phyloP scores from a whole-genome alignment of 2,113 vertebrate species.

The Brachyhypopomus gauderio region DNA sequence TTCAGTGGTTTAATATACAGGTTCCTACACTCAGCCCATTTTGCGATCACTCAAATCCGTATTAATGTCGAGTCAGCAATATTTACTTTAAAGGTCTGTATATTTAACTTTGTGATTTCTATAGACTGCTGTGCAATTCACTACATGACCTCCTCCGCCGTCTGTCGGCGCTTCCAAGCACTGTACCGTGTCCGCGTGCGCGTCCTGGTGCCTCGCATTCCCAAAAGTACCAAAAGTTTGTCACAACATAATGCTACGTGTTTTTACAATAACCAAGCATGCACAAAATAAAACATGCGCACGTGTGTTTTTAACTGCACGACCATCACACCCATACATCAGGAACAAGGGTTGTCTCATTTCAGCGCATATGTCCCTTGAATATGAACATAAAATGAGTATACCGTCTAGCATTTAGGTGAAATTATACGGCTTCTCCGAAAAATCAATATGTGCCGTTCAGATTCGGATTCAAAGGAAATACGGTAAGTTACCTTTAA shows the following conservation, averaged over 20 bases:
- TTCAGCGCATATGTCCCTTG: too few species aligned
- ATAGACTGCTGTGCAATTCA: constrained; percentile 21
- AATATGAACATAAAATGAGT: too few species aligned
- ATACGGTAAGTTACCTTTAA: constrained; percentile 91
- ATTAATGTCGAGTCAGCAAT: constrained; percentile 65
- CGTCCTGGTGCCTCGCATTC: constrained; percentile 25
- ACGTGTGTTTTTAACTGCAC: neutral
- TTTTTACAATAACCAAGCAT: neutral
- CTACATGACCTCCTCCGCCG: too few species aligned
- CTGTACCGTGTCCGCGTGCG: neutral
- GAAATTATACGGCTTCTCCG: neutral
- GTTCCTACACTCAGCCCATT: neutral
- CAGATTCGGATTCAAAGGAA: constrained; percentile 76
- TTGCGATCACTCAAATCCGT: neutral
- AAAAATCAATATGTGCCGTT: constrained; percentile 67
- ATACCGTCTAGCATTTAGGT: too few species aligned
- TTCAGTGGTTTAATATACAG: too few species aligned
- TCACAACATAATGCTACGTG: neutral
- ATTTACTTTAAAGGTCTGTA: constrained; percentile 64
- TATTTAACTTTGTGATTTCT: constrained; percentile 35
- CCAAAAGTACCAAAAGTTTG: constrained; percentile 35
- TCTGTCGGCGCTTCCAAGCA: constrained; percentile 1
- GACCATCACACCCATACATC: too few species aligned
- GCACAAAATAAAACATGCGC: neutral
- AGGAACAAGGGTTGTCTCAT: too few species aligned